phyloP scores from a whole-genome alignment of 2,113 vertebrate genomes.

The Stictonetta naevosa region DNA sequence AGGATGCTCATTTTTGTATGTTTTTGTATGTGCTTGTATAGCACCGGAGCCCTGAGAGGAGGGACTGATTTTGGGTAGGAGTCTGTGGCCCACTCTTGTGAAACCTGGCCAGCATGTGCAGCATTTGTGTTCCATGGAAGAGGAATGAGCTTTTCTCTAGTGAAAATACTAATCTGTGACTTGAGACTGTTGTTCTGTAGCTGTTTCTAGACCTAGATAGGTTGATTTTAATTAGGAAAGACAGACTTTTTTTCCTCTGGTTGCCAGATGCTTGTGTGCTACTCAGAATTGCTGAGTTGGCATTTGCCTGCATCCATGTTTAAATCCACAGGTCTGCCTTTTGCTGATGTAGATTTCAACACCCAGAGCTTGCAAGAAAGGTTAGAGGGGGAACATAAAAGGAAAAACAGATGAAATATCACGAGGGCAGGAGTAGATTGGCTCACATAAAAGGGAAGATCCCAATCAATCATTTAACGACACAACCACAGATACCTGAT shows the following conservation, averaged over 20 bases:
- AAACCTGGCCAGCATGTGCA: background rate
- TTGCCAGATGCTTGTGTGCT: background rate
- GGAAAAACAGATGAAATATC: background rate
- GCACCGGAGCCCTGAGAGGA: background rate
- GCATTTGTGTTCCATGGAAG: background rate
- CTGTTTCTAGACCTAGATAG: background rate
- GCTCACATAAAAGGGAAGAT: background rate
- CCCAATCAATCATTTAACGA: background rate
- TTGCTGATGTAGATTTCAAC: background rate
- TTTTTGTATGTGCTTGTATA: background rate
- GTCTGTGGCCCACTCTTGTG: background rate
- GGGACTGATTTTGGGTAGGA: background rate
- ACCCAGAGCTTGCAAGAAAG: background rate
- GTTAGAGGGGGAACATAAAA: background rate
- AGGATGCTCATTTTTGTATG: rapidly evolving
- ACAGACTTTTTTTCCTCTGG: background rate
- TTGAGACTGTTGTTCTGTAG: background rate
- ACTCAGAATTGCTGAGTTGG: background rate
- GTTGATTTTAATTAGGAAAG: background rate
- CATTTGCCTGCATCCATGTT: background rate
- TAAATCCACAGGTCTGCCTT: background rate
- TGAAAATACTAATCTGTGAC: background rate
- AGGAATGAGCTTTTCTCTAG: background rate
- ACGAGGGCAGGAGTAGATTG: background rate
- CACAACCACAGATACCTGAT: background rate